Evolutionary conservation across 2,797 vertebrate genomes (phyloP), one percentile per base, ranked within the genome.

Genomic region (Schizopygopsis pylzovi): DNA sequence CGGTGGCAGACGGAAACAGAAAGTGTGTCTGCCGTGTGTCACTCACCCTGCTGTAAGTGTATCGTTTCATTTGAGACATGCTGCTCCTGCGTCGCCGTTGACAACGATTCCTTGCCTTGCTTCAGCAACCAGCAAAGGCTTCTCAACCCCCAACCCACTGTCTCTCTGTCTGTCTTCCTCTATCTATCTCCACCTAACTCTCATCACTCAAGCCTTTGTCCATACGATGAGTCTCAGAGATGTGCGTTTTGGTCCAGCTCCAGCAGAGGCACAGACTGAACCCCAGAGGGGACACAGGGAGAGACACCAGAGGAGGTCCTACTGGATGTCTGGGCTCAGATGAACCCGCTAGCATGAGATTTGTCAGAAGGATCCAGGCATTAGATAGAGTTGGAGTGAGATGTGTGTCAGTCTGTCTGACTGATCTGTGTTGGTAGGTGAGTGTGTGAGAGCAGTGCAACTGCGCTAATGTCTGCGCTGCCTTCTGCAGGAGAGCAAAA

Each of bases 1-100:
- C 25, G 5, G 25, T 12, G 9, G 72, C 25, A 79, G n/a, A n/a
- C 52, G 41, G 77, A 65, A 39, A 71, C 15, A 47, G 45, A 41
- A 39, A 68, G 61, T 73, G 39, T 73, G 59, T 82, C 68, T 5
- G 49, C 37, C 73, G 56, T 65, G 75, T 83, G 81, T 76, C 90
- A 95, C 97, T 98, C 94, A 99, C 98, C 98, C 97, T 95, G 90
- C 92, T 94, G 91, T 96, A 95, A 4, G 94, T 77, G 92, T 92
- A 97, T 90, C 97, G 96, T 95, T 95, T 96, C 90, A 95, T 95
- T 93, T 97, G 97, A 93, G 97, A 97, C 97, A 98, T 98, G 95
- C 88, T 90, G 95, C 89, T 90, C 87, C 71, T 43, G 65, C 54
- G 72, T 61, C 70, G 79, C 75, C 78, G 67, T 82, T 84, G 85